phyloP scores from a whole-genome alignment of 1,140 invertebrate species.

The Nautilus pompilius region DNA sequence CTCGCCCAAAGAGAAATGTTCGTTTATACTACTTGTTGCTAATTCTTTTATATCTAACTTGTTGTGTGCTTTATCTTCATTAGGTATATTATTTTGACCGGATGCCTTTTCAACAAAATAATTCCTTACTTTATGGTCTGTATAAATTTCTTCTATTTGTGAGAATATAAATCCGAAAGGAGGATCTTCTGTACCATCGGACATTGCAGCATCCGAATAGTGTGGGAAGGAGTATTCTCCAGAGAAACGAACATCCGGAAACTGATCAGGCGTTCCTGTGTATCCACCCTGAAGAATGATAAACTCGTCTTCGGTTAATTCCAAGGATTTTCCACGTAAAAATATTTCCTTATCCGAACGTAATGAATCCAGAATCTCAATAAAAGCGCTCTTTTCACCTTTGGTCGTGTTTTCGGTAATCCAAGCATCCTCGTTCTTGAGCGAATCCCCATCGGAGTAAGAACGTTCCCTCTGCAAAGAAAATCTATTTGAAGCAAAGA shows the following conservation, averaged over 20 bases:
- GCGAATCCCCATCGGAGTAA: background rate
- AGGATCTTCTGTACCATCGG: background rate
- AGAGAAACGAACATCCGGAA: background rate
- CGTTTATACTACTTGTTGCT: background rate
- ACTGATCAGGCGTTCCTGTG: too few relatives aligned
- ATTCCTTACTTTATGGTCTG: constrained; percentile 9
- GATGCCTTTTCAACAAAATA: background rate
- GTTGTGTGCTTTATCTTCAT: too few relatives aligned
- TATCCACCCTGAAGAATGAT: background rate
- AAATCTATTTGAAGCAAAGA: too few relatives aligned
- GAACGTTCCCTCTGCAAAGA: too few relatives aligned
- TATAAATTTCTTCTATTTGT: constrained; percentile 11
- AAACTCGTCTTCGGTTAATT: background rate
- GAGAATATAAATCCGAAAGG: constrained; percentile 11
- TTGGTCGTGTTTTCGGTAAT: too few relatives aligned
- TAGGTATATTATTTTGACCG: background rate
- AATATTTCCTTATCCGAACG: background rate
- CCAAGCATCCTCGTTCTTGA: too few relatives aligned
- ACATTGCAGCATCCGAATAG: background rate
- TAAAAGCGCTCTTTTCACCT: background rate
- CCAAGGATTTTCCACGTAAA: background rate
- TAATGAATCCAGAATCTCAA: background rate
- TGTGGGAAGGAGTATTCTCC: background rate
- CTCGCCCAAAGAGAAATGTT: background rate
- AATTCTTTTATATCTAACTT: background rate